Conservation (phyloP, 2,888 invertebrate species). For the Seira ritae region DNA sequence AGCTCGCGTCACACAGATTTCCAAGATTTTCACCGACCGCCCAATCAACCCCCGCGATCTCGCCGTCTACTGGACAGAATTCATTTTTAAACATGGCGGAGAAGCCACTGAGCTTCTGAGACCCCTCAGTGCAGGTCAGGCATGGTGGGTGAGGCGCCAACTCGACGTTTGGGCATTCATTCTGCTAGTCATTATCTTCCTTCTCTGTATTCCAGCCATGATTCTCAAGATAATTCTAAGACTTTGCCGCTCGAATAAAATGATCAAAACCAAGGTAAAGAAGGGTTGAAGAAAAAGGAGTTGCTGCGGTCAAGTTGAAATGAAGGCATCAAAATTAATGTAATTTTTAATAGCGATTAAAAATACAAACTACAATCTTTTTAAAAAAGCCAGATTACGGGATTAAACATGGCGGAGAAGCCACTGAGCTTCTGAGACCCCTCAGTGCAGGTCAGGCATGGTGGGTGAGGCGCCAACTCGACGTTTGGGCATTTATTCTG, state of each 20-base stretch:
- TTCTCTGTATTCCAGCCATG: constrained; percentile 27
- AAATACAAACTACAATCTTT: too few species aligned
- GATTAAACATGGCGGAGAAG: constrained; percentile 55
- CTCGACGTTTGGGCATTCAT: constrained; percentile 50
- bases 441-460: constrained; percentile 28
- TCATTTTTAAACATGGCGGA: constrained; percentile 52
- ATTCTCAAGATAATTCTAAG: too few species aligned
- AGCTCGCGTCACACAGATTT: constrained; percentile 43
- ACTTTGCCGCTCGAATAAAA: too few species aligned
- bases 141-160: constrained; percentile 50
- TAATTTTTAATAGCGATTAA: too few species aligned
- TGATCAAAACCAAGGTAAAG: too few species aligned
- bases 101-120: constrained; percentile 37
- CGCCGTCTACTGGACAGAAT: constrained; percentile 61
- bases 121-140: constrained; percentile 19
- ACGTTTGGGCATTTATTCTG: constrained; percentile 41
- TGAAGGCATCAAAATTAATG: too few species aligned
- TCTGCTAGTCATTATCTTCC: background rate
- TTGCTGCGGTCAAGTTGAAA: too few species aligned
- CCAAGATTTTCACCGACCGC: constrained; percentile 46
- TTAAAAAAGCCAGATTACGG: too few species aligned
- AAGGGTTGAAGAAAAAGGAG: too few species aligned
- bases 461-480: constrained; percentile 49
- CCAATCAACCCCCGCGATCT: constrained; percentile 36
- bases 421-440: constrained; percentile 25